phyloP scores from a whole-genome alignment of 2,888 invertebrate genomes.

The Crioceris asparagi region DNA sequence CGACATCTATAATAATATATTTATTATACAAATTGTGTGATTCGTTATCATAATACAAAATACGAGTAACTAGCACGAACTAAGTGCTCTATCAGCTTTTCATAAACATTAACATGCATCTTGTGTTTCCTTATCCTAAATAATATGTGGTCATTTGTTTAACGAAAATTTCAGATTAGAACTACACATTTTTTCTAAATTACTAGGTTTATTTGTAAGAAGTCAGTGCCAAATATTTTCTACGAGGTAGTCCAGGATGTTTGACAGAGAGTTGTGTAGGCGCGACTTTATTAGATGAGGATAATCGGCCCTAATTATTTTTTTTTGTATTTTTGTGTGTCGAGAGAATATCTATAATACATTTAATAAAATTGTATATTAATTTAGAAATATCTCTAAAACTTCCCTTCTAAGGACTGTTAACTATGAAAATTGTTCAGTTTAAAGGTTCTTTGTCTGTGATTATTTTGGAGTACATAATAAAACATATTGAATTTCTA shows the following conservation, averaged over 20 bases:
- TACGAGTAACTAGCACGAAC: conserved; percentile 3
- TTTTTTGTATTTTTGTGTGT: too few species aligned
- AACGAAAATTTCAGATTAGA: neutral
- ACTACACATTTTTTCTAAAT: neutral
- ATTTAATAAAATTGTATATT: too few species aligned
- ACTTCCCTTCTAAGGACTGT: neutral
- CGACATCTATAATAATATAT: neutral
- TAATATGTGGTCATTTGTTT: neutral
- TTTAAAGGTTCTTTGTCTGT: neutral
- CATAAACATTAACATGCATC: neutral
- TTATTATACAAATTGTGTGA: neutral
- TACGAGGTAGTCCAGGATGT: too few species aligned
- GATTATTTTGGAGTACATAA: neutral
- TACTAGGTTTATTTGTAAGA: too few species aligned
- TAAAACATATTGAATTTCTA: neutral
- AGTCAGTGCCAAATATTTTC: too few species aligned
- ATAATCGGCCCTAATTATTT: too few species aligned
- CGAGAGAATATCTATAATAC: too few species aligned
- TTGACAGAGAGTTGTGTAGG: too few species aligned
- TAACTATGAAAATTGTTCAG: neutral
- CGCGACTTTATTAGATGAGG: too few species aligned
- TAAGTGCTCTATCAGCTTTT: conserved; percentile 3
- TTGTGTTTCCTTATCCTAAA: neutral
- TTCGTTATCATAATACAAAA: conserved; percentile 1
- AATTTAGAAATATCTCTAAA: too few species aligned